Conservation (phyloP, 2,888 invertebrate genomes). For the Amphipyra berbera region DNA sequence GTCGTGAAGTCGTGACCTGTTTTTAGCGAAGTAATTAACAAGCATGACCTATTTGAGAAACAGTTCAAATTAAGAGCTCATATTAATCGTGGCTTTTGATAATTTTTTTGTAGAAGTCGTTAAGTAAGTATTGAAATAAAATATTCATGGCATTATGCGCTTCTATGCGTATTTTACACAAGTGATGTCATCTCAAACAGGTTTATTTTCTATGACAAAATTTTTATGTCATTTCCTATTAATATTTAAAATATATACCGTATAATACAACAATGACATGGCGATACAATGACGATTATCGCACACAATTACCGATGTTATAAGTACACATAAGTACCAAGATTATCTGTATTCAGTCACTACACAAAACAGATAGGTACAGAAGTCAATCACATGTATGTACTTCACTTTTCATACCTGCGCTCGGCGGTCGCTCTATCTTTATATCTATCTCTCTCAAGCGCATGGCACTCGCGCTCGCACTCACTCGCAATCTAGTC, state of each 20-base stretch:
- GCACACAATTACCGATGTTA: background rate
- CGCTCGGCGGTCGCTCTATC: too few species aligned
- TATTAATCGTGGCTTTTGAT: constrained; percentile 24
- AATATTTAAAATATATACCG: background rate
- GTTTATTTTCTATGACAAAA: constrained; percentile 24
- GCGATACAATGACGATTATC: constrained; percentile 3
- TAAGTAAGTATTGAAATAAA: background rate
- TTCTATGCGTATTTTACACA: background rate
- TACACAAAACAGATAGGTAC: too few species aligned
- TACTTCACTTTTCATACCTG: too few species aligned
- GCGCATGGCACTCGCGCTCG: too few species aligned
- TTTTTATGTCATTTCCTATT: constrained; percentile 15
- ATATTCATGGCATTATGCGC: background rate
- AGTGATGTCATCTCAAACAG: constrained; percentile 18
- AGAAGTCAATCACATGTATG: too few species aligned
- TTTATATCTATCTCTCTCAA: too few species aligned
- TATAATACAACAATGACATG: background rate
- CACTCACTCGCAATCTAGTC: too few species aligned
- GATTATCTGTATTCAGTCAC: constrained; percentile 1
- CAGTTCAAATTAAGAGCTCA: constrained; percentile 31
- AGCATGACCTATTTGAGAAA: constrained; percentile 38
- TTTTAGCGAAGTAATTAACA: constrained; percentile 10
- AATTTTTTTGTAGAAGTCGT: background rate
- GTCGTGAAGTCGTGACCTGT: constrained; percentile 28
- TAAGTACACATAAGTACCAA: background rate